Conservation (phyloP, 2,888 invertebrate species). For the Schizotus pectinicornis region DNA sequence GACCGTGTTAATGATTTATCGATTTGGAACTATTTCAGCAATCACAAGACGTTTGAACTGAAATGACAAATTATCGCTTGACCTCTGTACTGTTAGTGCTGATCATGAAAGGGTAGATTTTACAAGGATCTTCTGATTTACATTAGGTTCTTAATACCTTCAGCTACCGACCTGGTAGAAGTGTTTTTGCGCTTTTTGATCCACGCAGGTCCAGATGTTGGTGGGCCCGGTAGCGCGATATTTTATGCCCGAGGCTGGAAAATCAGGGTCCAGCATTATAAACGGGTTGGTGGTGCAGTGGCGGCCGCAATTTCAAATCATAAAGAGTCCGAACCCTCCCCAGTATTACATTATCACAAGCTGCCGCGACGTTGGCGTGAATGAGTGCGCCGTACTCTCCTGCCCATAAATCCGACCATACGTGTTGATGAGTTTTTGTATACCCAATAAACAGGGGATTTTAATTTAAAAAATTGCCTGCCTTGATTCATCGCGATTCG, state of each 20-base stretch:
- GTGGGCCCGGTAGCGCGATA: constrained; percentile 15
- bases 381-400: constrained; percentile 25
- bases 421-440: constrained; percentile 45
- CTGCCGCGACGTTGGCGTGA: constrained; percentile 35
- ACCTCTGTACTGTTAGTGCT: too few species aligned
- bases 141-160: too few species aligned
- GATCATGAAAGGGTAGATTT: too few species aligned
- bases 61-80: too few species aligned
- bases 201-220: too few species aligned
- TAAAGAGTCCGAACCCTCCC: constrained; percentile 39
- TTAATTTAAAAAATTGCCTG: constrained; percentile 39
- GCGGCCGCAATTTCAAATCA: constrained; percentile 41
- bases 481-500: constrained; percentile 8
- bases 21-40: too few species aligned
- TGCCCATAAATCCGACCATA: constrained; percentile 38
- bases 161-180: too few species aligned
- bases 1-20: too few species aligned
- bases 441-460: constrained; percentile 37
- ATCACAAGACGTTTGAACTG: too few species aligned
- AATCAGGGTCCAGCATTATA: constrained; percentile 37
- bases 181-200: too few species aligned
- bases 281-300: constrained; percentile 39
- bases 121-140: too few species aligned
- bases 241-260: constrained; percentile 27
- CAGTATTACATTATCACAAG: constrained; percentile 45